Percentiles rank a stretch among this genome's conserved stretches.
Evolutionary conservation across 2,888 invertebrate genomes (phyloP).

Genomic region (Volucella inflata): DNA sequence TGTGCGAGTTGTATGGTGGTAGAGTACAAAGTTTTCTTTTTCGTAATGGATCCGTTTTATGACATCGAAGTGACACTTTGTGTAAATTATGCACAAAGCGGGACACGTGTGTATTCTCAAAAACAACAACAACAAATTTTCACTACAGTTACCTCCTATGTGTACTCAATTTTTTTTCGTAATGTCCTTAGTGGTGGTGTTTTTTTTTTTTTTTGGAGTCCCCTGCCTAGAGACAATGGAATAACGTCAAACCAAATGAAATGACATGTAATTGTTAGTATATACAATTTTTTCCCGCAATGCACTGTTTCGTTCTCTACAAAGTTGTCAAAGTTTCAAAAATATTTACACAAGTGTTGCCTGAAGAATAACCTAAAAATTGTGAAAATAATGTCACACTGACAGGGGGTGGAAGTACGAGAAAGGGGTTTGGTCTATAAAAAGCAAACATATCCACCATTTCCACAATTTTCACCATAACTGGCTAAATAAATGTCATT

Average conservation of each 20-base stretch:
- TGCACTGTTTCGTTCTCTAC: not conserved
- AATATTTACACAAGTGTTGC: conserved; percentile 63
- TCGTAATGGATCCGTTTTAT: conserved; percentile 55
- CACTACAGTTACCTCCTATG: not conserved
- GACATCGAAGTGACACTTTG: conserved; percentile 66
- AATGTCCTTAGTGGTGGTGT: conserved; percentile 23
- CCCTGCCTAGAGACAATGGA: conserved; percentile 48
- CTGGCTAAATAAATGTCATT: conserved; percentile 74
- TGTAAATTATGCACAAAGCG: conserved; percentile 60
- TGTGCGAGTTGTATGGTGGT: not conserved
- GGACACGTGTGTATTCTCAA: conserved; percentile 34
- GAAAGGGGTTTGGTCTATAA: not conserved
- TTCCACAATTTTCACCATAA: conserved; percentile 40
- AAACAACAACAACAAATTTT: not conserved
- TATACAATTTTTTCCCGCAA: conserved; percentile 22
- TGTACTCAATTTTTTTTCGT: not conserved
- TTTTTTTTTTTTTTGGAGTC: conserved; percentile 14
- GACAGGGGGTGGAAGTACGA: not conserved
- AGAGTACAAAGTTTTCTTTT: conserved; percentile 22
- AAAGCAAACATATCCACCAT: conserved; percentile 49
- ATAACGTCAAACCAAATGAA: conserved; percentile 48
- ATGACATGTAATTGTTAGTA: conserved; percentile 15
- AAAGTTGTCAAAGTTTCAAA: conserved; percentile 59
- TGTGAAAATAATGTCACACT: conserved; percentile 41
- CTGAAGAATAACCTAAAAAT: conserved; percentile 27